Base-by-base conservation (phyloP, 2,113 vertebrate genomes). In the Perca fluviatilis region DNA sequence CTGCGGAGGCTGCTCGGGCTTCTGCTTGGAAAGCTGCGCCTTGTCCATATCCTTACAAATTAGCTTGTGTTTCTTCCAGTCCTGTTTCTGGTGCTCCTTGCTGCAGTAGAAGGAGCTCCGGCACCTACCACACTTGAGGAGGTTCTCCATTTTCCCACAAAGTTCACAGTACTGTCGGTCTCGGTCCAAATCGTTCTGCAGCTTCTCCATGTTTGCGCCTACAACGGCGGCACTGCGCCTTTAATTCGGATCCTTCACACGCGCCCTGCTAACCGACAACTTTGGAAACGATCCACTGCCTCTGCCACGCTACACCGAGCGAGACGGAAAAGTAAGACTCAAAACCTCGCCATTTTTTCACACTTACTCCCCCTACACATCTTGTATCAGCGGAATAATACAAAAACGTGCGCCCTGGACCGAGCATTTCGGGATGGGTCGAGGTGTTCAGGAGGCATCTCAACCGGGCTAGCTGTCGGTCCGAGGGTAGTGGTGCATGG, bases 11-110 rank as follows among this genome's bases (percentile, higher is more conserved):
- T 54, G 80, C 43, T 80, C 91, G 9, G 90, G 74, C 54, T 83
- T 88, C 36, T 74, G 86, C 54, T 84, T 82, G 3, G 76, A 60
- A 27, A 64, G 65, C 71, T 86, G 86, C 57, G 73, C 36, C 80
- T 86, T 91, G 25, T 95, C 93, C 53, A 82, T 93, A 82, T 97
- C 96, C 85, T 95, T 96, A 85, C 98, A 99, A 18, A 96, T 94
- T 13, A 96, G 97, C 94, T 97, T 98, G 94, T 99, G 98, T 61
- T 97, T 96, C 94, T 97, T 98, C 98, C 98, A 99, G 96, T 99
- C 96, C 91, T 97, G 96, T 43, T 96, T 97, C 95, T 99, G 98
- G 92, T 99, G 98, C 88, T 98, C 97, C 77, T 98, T 99, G 92
- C 97, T 97, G 90, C 98, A 99, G 90, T 99, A 99, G 90, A 98